Base-by-base conservation (phyloP, 2,797 vertebrate genomes). In the Psittacula derbiana region DNA sequence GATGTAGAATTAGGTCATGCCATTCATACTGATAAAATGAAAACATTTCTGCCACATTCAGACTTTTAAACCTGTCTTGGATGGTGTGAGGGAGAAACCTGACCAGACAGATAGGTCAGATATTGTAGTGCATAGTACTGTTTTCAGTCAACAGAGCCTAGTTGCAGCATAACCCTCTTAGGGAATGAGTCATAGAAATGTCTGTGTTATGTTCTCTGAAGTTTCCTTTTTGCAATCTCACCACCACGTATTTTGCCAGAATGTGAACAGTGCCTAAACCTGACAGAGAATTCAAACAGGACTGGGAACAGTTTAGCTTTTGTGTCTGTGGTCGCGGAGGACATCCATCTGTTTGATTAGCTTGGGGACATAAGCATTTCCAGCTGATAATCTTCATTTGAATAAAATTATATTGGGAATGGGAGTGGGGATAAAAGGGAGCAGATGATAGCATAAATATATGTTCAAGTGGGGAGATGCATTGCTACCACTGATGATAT, bases 51-150 rank as follows among this genome's bases (percentile, higher is more conserved):
- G 70, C 31, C 49, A 71, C 69, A 31, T 60, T 74, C 61, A 78
- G 67, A 23, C 71, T 70, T 61, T 41, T 47, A 31, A 66, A 67
- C 7, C 7, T 7, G n/a, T 53, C 61, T 76, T 31, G 16, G 75
- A 7, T 60, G 33, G 20, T 80, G 10, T 66, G 85, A 71, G 52
- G 33, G 16, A 64, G 72, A 74, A 67, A 67, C 43, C 57, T 55
- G 19, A 67, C 3, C 43, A 27, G 67, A 28, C 15, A 66, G 30
- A 11, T 72, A 80, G 73, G 27, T 61, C 50, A 65, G 53, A 2
- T 18, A 0, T 6, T 72, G 58, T 0, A 36, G 43, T 36, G 15
- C 2, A 0, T 40, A 50, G 41, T 16, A 3, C n/a, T 40, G 41
- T 30, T 86, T 76, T 40, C 61, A 57, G 38, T 25, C 80, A 64